phyloP scores from a whole-genome alignment of 2,797 vertebrate genomes.

The Pangasius djambal region DNA sequence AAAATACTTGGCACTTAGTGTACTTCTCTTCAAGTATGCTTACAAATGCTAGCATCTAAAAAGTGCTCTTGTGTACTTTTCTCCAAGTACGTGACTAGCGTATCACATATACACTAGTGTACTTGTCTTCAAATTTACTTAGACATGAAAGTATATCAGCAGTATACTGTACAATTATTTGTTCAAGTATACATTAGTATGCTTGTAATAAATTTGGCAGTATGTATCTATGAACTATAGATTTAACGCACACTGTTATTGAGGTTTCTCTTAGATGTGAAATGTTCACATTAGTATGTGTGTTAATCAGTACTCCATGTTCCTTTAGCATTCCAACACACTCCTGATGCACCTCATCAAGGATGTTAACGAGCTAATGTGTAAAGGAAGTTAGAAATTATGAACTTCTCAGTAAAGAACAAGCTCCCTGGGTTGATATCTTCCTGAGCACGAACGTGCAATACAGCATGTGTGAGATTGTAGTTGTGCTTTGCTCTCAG shows the following conservation, averaged over 20 bases:
- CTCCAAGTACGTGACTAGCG: neutral
- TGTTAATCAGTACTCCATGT: neutral
- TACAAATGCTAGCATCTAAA: neutral
- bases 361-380: neutral
- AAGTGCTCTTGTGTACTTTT: neutral
- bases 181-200: neutral
- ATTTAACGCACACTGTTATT: too few relatives aligned
- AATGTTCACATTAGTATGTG: neutral
- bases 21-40: neutral
- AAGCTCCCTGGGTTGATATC: neutral
- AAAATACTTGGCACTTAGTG: neutral
- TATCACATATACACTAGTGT: neutral
- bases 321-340: neutral
- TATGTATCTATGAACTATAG: neutral
- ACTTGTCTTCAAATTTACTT: too few relatives aligned
- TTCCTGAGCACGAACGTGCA: neutral
- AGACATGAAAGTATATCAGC: neutral
- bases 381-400: neutral
- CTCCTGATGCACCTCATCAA: neutral
- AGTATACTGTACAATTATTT: neutral
- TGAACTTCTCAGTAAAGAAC: neutral
- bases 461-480: neutral
- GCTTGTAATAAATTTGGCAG: neutral
- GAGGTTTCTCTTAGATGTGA: neutral
- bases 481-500: constrained; percentile 37